phyloP scores from a whole-genome alignment of 92 coral and sea anemone genomes.

The Parazoanthus darwini region DNA sequence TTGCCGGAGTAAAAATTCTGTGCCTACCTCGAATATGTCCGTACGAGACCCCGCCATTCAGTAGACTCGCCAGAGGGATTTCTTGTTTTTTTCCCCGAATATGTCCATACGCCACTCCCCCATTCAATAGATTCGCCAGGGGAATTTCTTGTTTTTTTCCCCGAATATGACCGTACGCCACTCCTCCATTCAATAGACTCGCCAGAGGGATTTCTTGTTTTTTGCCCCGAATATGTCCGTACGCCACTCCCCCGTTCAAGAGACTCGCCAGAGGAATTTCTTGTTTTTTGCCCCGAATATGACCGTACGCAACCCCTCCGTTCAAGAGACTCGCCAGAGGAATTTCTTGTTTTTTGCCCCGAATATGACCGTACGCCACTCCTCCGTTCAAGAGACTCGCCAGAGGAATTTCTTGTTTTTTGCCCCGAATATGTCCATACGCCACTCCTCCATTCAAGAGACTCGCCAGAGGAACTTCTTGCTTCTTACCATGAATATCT shows the following conservation, averaged over 20 bases:
- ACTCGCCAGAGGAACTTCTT: conserved; percentile 8
- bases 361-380: conserved; percentile 18
- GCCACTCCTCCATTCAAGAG: conserved; percentile 17
- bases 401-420: conserved; percentile 22
- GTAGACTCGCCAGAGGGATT: not conserved
- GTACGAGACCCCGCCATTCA: conserved; percentile 8
- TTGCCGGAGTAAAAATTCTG: not conserved
- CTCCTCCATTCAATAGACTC: conserved; percentile 8
- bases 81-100: conserved; percentile 6
- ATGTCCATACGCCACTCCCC: conserved; percentile 4
- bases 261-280: conserved; percentile 1
- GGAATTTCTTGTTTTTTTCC: conserved; percentile 7
- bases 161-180: not conserved
- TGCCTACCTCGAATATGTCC: conserved; percentile 8
- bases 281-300: not conserved
- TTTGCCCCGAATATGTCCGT: conserved; percentile 6
- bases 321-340: conserved; percentile 17
- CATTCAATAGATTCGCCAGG: conserved; percentile 7
- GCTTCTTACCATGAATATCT: conserved; percentile 30
- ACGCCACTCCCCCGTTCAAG: conserved; percentile 11
- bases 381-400: conserved; percentile 12
- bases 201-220: not conserved
- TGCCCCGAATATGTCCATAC: conserved; percentile 31
- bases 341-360: not conserved
- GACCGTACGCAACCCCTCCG: not conserved